phyloP scores from a whole-genome alignment of 2,888 invertebrate species.

The Spodoptera picta region DNA sequence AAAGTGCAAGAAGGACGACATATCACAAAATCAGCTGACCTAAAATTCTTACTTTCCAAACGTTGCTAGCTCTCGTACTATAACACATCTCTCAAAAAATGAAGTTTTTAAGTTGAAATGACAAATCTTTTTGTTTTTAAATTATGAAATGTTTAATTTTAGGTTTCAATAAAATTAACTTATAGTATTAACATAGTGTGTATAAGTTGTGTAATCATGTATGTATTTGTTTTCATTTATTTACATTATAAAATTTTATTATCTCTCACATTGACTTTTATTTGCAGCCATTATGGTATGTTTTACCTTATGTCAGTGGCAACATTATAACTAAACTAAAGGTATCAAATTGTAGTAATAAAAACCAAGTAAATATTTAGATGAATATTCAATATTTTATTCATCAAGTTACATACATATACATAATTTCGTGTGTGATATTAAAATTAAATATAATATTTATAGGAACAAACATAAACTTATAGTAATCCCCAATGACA shows the following conservation, averaged over 20 bases:
- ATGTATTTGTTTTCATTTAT: slow-evolving; percentile 69
- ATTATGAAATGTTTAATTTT: slow-evolving; percentile 66
- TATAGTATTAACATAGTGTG: slow-evolving; percentile 63
- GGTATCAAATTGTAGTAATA: too few species aligned
- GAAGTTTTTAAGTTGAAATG: slow-evolving; percentile 65
- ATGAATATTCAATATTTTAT: slow-evolving; percentile 34
- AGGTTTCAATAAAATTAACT: slow-evolving; percentile 52
- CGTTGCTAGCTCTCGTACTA: too few species aligned
- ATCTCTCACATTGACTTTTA: slow-evolving; percentile 36
- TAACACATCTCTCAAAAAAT: slow-evolving; percentile 61
- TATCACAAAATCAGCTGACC: too few species aligned
- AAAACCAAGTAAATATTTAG: neutral
- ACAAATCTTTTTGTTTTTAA: slow-evolving; percentile 66
- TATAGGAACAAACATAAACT: too few species aligned
- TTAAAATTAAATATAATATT: too few species aligned
- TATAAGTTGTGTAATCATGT: slow-evolving; percentile 75
- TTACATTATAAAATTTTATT: slow-evolving; percentile 69
- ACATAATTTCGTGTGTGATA: too few species aligned
- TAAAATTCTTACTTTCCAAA: too few species aligned
- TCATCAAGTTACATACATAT: slow-evolving; percentile 6
- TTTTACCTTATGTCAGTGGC: too few species aligned
- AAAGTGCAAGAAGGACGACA: too few species aligned
- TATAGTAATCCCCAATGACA: too few species aligned
- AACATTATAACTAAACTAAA: neutral
- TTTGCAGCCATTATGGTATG: neutral